Evolutionary conservation across 2,888 invertebrate species (phyloP).

Genomic region (Halictus ligatus): DNA sequence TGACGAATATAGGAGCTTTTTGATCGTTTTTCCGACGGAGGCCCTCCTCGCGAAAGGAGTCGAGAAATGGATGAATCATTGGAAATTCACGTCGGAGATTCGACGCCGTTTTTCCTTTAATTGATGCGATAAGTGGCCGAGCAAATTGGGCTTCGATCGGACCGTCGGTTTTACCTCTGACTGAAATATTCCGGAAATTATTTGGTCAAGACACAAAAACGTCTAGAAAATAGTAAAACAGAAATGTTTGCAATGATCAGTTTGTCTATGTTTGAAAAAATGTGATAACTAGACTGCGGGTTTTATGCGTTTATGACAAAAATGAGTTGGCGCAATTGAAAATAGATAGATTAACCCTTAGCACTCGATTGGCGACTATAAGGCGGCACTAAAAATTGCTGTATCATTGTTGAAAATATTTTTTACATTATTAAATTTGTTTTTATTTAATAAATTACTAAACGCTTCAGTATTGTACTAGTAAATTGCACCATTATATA

Average conservation of each 20-base stretch:
- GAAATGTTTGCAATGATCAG: not conserved
- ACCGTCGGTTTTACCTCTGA: not conserved
- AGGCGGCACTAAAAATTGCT: too few species aligned
- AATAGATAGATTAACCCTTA: too few species aligned
- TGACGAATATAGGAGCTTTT: slow-evolving; percentile 25
- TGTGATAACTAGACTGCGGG: too few species aligned
- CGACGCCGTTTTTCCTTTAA: not conserved
- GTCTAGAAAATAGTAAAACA: not conserved
- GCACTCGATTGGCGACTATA: too few species aligned
- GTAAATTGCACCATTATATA: too few species aligned
- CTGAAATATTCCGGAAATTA: not conserved
- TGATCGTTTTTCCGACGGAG: not conserved
- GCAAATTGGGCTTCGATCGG: not conserved
- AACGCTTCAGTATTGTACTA: too few species aligned
- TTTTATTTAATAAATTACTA: too few species aligned
- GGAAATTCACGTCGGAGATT: not conserved
- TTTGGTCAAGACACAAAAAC: not conserved
- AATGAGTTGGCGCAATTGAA: too few species aligned
- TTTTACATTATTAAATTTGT: too few species aligned
- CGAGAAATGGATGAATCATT: not conserved
- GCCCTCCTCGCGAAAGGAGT: not conserved
- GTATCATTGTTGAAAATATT: too few species aligned
- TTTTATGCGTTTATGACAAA: not conserved
- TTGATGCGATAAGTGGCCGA: not conserved
- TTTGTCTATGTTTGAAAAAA: not conserved